Percentiles rank a stretch among this genome's conserved stretches.
phyloP scores from a whole-genome alignment of 1,140 invertebrate genomes.

The Solenopsis fugax region DNA sequence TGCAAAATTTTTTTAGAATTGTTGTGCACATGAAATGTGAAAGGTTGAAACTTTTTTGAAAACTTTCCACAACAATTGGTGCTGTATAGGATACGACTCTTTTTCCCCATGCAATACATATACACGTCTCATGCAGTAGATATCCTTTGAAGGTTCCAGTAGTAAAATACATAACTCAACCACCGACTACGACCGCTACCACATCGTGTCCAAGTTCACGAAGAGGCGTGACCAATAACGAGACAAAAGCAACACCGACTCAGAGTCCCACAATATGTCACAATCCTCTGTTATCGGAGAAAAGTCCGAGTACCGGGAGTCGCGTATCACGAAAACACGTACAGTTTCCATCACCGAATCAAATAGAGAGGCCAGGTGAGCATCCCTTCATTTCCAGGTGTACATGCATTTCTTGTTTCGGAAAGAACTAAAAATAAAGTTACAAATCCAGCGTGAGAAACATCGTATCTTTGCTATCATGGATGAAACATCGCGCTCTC shows the following conservation, averaged over 20 bases:
- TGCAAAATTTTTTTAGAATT: too few species aligned
- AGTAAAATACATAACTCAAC: constrained; percentile 78
- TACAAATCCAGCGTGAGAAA: constrained; percentile 3
- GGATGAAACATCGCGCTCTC: not conserved
- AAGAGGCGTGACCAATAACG: constrained; percentile 79
- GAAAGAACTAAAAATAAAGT: constrained; percentile 33
- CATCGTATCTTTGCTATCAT: not conserved
- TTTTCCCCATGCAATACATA: not conserved
- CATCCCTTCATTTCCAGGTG: not conserved
- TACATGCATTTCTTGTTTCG: not conserved
- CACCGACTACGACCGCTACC: constrained; percentile 80
- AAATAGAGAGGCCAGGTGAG: constrained; percentile 69
- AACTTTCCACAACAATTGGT: too few species aligned
- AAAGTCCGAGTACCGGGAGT: constrained; percentile 69
- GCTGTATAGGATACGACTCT: not conserved
- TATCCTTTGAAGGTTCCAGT: constrained; percentile 75
- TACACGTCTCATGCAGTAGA: constrained; percentile 54
- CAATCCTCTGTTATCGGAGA: constrained; percentile 73
- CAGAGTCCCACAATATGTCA: constrained; percentile 81
- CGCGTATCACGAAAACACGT: constrained; percentile 82
- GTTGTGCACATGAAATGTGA: too few species aligned
- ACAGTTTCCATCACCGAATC: constrained; percentile 79
- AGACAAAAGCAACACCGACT: constrained; percentile 81
- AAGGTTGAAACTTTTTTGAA: too few species aligned
- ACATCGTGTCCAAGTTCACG: constrained; percentile 78